A percentile compares a stretch with the other conserved stretches of the same genome.
Evolutionary conservation across 2,113 vertebrate species (phyloP).

Genomic region (Brachirus orientalis): DNA sequence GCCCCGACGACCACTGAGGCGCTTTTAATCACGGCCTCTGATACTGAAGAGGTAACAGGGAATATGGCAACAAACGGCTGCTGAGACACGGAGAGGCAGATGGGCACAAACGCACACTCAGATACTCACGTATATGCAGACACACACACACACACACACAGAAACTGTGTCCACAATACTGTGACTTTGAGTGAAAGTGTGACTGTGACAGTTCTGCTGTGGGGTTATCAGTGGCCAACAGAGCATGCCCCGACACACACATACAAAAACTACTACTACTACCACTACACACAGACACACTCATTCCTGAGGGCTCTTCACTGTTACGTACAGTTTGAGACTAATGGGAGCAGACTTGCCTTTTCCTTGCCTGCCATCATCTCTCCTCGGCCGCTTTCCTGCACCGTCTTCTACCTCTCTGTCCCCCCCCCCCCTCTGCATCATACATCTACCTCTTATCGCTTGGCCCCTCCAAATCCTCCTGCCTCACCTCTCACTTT

Average conservation of each 20-base stretch:
- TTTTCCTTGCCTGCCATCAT: constrained; percentile 51
- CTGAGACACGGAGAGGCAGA: constrained; percentile 53
- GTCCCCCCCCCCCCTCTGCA: neutral
- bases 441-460: constrained; percentile 34
- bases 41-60: constrained; percentile 52
- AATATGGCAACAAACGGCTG: constrained; percentile 32
- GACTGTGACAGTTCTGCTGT: constrained; percentile 74
- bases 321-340: constrained; percentile 49
- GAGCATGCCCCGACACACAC: constrained; percentile 56
- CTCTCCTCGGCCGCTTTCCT: constrained; percentile 40
- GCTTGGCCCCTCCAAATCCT: neutral
- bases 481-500: neutral
- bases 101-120: constrained; percentile 44
- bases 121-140: neutral
- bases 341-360: constrained; percentile 58
- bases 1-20: constrained; percentile 24
- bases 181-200: constrained; percentile 64
- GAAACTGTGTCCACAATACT: constrained; percentile 38
- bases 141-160: constrained; percentile 5
- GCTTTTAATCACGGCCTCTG: constrained; percentile 46
- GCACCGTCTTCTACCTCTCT: constrained; percentile 33
- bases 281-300: constrained; percentile 15
- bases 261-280: neutral
- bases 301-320: constrained; percentile 56
- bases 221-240: constrained; percentile 75